Percentiles rank a stretch among this genome's conserved stretches.
Conservation (phyloP, 1,140 invertebrate genomes). For the Aphaenogaster floridana region DNA sequence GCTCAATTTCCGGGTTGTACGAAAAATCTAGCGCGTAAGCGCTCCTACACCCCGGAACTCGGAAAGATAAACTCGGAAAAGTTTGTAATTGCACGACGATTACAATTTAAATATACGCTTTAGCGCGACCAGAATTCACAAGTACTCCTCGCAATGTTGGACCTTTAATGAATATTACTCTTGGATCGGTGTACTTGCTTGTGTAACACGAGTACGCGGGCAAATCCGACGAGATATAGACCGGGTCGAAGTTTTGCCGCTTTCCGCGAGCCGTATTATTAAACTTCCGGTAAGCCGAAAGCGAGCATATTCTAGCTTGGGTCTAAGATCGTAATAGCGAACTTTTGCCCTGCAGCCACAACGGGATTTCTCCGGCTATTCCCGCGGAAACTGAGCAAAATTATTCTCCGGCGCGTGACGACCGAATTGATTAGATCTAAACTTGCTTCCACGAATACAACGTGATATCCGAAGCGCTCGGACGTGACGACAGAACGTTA, state of each 20-base stretch:
- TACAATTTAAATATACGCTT: conserved; percentile 60
- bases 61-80: conserved; percentile 56
- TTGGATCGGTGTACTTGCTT: conserved; percentile 51
- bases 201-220: conserved; percentile 35
- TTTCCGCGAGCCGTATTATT: conserved; percentile 69
- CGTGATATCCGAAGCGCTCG: conserved; percentile 44
- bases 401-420: conserved; percentile 67
- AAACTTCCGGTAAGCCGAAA: conserved; percentile 66
- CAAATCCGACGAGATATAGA: conserved; percentile 57
- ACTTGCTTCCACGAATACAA: conserved; percentile 49
- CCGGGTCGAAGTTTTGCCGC: conserved; percentile 58
- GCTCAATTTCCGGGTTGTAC: not conserved
- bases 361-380: conserved; percentile 49
- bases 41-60: not conserved
- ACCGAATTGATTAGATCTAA: conserved; percentile 73
- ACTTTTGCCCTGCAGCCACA: conserved; percentile 62
- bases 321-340: conserved; percentile 68
- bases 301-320: conserved; percentile 55
- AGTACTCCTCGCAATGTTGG: conserved; percentile 8
- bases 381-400: conserved; percentile 58
- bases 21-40: not conserved
- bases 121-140: conserved; percentile 45
- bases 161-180: conserved; percentile 65
- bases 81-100: conserved; percentile 60
- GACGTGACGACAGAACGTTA: conserved; percentile 52